Evolutionary conservation across 2,113 vertebrate genomes (phyloP), one percentile per base, ranked within the genome.

Genomic region (Mustelus asterias): DNA sequence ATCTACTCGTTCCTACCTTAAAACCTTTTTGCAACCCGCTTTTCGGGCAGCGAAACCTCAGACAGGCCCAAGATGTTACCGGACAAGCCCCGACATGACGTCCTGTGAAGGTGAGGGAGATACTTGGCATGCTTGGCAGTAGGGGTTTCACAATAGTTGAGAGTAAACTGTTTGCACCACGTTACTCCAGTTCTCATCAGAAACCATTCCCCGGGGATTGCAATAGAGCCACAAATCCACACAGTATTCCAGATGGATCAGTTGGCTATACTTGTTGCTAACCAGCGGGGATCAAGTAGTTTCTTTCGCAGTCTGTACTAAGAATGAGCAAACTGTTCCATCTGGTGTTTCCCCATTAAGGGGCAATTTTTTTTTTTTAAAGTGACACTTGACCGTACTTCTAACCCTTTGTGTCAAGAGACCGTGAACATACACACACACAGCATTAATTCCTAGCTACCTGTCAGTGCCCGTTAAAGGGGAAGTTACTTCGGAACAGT

Each of bases 41-140:
- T 97, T 97, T 95, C 97, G 97, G 97, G 97, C 97, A 97, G 97
- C 97, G 97, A 96, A 97, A 97, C 97, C 97, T 98, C 98, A 97
- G 97, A 98, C 98, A 98, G 98, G 98, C 98, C 98, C 98, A 98
- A 98, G 98, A 97, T 98, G 98, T 98, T 98, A 97, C 97, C 97
- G 98, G 98, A 98, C 97, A 98, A 98, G 98, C 98, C 98, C 98
- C 98, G 98, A 99, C 98, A 98, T 98, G 98, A 98, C 98, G 98
- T 98, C 98, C 94, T 95, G 94, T 95, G 94, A 95, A 97, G 97
- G 98, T 98, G 98, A 98, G 97, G 98, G 98, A 98, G 98, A 98
- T 98, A 98, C 97, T 97, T 97, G 97, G 98, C 96, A 97, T 97
- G 96, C 96, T 96, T 95, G 92, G 96, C 96, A 96, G 96, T 96